A percentile compares a stretch with the other conserved stretches of the same genome.
phyloP scores from a whole-genome alignment of 2,888 invertebrate species.

The Drosophila gaucha region DNA sequence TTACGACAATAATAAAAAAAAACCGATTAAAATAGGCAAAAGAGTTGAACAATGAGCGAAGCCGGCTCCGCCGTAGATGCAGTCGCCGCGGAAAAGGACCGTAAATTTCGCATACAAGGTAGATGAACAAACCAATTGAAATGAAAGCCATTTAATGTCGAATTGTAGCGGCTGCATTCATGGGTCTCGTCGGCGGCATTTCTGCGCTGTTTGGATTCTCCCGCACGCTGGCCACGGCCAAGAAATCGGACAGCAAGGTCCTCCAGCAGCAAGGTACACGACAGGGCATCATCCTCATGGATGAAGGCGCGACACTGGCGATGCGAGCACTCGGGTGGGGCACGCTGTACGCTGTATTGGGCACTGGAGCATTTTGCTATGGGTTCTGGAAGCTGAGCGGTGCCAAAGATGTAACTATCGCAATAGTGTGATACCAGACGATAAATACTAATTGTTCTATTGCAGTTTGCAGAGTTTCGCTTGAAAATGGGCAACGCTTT shows the following conservation, averaged over 20 bases:
- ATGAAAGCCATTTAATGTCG: neutral
- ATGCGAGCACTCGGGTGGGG: slow-evolving; percentile 95
- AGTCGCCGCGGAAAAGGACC: slow-evolving; percentile 63
- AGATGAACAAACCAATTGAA: neutral
- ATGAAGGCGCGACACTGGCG: slow-evolving; percentile 92
- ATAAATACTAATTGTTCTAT: neutral
- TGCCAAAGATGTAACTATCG: slow-evolving; percentile 89
- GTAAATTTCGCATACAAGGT: slow-evolving; percentile 73
- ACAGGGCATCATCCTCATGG: slow-evolving; percentile 87
- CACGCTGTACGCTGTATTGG: slow-evolving; percentile 93
- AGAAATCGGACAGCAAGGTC: slow-evolving; percentile 91
- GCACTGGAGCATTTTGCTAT: slow-evolving; percentile 92
- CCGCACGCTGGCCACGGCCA: slow-evolving; percentile 90
- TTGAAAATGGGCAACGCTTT: slow-evolving; percentile 91
- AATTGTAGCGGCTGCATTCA: slow-evolving; percentile 81
- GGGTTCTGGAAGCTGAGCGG: slow-evolving; percentile 95
- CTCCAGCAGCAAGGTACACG: slow-evolving; percentile 90
- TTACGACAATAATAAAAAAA: slow-evolving; percentile 55
- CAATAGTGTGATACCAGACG: neutral
- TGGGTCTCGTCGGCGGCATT: slow-evolving; percentile 86
- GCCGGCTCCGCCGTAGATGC: slow-evolving; percentile 46
- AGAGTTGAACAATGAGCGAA: slow-evolving; percentile 37
- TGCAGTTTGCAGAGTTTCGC: slow-evolving; percentile 92
- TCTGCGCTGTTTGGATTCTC: slow-evolving; percentile 93
- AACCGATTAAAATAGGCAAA: neutral